Conservation (phyloP, 2,113 vertebrate species). For the Dasyornis broadbenti region DNA sequence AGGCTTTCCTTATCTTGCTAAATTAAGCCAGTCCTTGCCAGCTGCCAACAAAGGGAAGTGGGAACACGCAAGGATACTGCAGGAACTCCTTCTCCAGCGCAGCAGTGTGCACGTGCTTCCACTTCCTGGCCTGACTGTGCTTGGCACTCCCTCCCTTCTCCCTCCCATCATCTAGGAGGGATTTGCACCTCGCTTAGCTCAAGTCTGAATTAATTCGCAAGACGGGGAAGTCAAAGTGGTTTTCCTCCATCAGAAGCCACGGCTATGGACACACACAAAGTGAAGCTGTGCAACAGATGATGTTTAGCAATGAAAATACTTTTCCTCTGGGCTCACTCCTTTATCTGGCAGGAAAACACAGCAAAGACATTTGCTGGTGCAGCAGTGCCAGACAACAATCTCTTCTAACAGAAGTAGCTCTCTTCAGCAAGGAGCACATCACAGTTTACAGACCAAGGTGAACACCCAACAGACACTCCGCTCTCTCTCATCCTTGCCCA, state of each 20-base stretch:
- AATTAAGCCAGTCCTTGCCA: slow-evolving; percentile 30
- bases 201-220: not conserved
- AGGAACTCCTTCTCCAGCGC: not conserved
- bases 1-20: slow-evolving; percentile 27
- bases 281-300: slow-evolving; percentile 27
- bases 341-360: not conserved
- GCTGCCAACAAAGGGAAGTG: slow-evolving; percentile 22
- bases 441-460: not conserved
- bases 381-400: not conserved
- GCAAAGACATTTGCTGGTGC: not conserved
- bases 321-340: not conserved
- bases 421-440: not conserved
- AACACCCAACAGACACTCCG: not conserved
- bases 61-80: not conserved
- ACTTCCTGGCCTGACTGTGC: not conserved
- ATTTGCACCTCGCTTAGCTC: slow-evolving; percentile 33
- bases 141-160: not conserved
- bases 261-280: not conserved
- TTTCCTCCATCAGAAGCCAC: not conserved
- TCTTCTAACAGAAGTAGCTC: not conserved
- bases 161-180: not conserved
- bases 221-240: not conserved
- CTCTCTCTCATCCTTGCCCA: not conserved
- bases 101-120: not conserved
- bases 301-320: not conserved